Conservation (phyloP, 1,140 invertebrate species). For the Trichonephila clavata region DNA sequence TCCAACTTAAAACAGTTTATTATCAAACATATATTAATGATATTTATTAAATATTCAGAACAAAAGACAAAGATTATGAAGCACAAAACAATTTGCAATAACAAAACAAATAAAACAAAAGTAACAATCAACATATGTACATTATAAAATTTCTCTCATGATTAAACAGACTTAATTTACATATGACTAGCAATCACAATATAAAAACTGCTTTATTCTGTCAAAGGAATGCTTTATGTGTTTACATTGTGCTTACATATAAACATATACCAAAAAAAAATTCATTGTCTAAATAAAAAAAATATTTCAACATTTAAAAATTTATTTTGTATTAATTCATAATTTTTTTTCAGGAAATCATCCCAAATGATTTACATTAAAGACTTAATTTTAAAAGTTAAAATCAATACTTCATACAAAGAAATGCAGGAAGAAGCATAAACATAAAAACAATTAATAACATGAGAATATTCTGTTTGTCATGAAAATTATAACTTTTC, state of each 20-base stretch:
- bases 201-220: background rate
- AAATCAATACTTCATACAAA: background rate
- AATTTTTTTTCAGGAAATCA: too few species aligned
- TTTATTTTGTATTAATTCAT: too few species aligned
- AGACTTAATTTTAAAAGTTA: too few species aligned
- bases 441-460: background rate
- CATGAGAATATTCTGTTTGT: background rate
- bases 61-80: background rate
- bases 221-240: background rate
- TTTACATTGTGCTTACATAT: background rate
- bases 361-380: too few species aligned
- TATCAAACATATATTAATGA: background rate
- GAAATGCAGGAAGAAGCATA: background rate
- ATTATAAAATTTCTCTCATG: conserved; percentile 2
- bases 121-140: conserved; percentile 23
- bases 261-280: background rate
- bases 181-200: conserved; percentile 44
- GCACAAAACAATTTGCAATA: background rate
- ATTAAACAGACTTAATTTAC: conserved; percentile 9
- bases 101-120: conserved; percentile 34
- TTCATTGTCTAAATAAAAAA: too few species aligned
- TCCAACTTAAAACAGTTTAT: background rate
- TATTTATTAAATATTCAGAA: background rate
- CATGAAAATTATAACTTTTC: background rate
- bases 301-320: too few species aligned